Conservation (phyloP, 1,140 invertebrate species). For the Chlorops oryzae region DNA sequence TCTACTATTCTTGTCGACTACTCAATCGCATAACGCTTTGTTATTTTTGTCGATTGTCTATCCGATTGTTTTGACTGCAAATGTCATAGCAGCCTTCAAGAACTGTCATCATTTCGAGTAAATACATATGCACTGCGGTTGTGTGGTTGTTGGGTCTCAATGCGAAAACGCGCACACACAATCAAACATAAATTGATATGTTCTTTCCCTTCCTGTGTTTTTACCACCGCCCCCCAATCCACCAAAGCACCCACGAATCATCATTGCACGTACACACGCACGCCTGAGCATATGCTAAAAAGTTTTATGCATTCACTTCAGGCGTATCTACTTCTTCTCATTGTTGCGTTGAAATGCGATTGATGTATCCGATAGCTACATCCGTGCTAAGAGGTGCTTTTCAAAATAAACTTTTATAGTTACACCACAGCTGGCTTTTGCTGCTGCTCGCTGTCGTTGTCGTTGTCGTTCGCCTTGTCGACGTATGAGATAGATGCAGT, state of each 20-base stretch:
- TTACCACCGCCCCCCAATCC: too few species aligned
- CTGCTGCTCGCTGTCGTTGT: too few species aligned
- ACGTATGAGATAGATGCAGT: neutral
- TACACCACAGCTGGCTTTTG: too few species aligned
- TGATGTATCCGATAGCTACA: constrained; percentile 15
- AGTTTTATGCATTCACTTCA: constrained; percentile 3
- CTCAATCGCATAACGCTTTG: too few species aligned
- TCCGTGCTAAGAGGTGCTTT: constrained; percentile 3
- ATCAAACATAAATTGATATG: constrained; percentile 11
- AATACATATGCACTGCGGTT: too few species aligned
- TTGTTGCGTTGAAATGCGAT: constrained; percentile 18
- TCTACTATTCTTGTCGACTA: too few species aligned
- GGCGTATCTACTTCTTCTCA: constrained; percentile 8
- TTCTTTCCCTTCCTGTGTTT: constrained; percentile 11
- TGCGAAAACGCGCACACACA: too few species aligned
- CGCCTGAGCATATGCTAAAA: neutral
- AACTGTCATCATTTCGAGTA: too few species aligned
- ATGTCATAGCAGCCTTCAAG: constrained; percentile 13
- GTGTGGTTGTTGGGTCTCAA: too few species aligned
- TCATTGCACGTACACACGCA: neutral
- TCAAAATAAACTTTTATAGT: neutral
- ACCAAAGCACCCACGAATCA: neutral
- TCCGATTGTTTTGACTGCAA: constrained; percentile 18
- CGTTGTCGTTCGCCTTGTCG: neutral
- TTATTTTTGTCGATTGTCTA: constrained; percentile 9